Conservation (phyloP, 2,113 vertebrate genomes). For the Sigmodon hispidus region DNA sequence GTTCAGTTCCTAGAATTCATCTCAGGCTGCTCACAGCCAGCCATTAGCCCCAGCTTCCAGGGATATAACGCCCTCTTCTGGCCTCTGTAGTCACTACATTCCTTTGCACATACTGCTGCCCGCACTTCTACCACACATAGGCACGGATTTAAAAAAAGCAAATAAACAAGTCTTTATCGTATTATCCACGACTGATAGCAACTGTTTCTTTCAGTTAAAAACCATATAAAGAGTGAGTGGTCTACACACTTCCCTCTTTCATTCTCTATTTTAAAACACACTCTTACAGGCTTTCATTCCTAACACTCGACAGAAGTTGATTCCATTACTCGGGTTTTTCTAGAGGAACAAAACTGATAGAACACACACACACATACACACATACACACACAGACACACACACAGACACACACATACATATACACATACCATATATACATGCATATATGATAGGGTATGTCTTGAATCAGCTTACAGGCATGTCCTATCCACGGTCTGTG, state of each 20-base stretch:
- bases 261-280: no score
- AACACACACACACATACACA: neutral
- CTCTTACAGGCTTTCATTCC: no score
- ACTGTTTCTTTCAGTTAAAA: neutral
- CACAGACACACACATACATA: neutral
- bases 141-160: neutral
- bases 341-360: neutral
- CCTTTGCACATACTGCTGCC: neutral
- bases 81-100: neutral
- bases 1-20: neutral
- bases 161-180: neutral
- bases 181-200: neutral
- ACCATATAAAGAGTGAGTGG: accelerated
- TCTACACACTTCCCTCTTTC: no score
- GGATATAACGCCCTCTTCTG: neutral
- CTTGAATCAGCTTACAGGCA: neutral
- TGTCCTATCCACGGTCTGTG: neutral
- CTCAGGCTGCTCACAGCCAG: neutral
- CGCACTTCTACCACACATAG: neutral
- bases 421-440: no score
- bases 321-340: neutral
- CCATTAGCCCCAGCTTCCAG: neutral
- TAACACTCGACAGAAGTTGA: neutral
- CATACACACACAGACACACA: neutral
- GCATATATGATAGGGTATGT: neutral